Evolutionary conservation across 2,888 invertebrate genomes (phyloP).

Genomic region (Eupithecia abbreviata): DNA sequence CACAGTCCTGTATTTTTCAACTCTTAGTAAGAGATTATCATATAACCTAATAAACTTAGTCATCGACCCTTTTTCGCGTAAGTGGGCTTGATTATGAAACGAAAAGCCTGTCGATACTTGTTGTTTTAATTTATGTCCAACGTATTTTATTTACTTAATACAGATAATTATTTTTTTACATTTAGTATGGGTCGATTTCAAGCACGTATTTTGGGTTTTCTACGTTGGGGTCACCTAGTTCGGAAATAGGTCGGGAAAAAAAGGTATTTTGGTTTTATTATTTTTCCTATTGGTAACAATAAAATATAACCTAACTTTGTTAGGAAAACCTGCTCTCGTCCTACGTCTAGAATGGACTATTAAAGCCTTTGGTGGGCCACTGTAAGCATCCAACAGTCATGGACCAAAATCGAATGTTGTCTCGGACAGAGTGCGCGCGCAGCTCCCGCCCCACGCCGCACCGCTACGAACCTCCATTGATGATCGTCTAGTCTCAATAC

Average conservation of each 20-base stretch:
- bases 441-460: slow-evolving; percentile 70
- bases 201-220: not conserved
- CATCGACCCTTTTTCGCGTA: not conserved
- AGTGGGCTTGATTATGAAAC: not conserved
- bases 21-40: not conserved
- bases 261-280: not conserved
- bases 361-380: slow-evolving; percentile 78
- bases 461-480: slow-evolving; percentile 79
- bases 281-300: not conserved
- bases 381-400: slow-evolving; percentile 82
- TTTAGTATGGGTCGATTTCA: not conserved
- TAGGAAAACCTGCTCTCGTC: slow-evolving; percentile 52
- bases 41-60: not conserved
- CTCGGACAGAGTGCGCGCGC: slow-evolving; percentile 79
- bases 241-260: not conserved
- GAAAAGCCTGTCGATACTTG: not conserved
- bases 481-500: slow-evolving; percentile 79
- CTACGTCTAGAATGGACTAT: slow-evolving; percentile 79
- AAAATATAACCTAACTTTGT: not conserved
- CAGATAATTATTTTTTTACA: not conserved
- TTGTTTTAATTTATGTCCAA: not conserved
- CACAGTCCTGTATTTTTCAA: not conserved
- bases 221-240: not conserved
- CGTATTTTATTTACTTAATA: not conserved
- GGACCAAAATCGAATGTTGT: slow-evolving; percentile 85